A percentile compares a stretch with the other conserved stretches of the same genome.
These are phyloP conservation scores for Nemoura dubitans DNA, from an alignment of 2,888 invertebrate species.

Conservation along the genomic window DNA sequence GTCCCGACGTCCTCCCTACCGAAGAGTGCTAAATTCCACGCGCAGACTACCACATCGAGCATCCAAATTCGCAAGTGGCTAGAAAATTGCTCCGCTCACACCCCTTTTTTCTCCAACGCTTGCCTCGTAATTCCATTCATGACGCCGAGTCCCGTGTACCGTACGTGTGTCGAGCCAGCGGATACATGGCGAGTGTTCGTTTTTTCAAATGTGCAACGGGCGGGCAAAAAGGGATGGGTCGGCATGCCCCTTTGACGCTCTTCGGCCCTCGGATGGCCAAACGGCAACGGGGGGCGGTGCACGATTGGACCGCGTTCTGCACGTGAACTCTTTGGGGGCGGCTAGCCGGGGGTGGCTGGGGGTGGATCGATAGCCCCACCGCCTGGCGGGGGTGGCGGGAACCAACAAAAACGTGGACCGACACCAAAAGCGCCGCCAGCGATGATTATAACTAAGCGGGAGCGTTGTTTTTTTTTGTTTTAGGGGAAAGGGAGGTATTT, in stretches of 20 bases:
- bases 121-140: background rate
- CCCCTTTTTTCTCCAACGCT: background rate
- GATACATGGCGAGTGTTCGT: background rate
- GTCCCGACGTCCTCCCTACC: background rate
- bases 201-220: background rate
- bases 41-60: too few relatives aligned
- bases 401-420: background rate
- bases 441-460: background rate
- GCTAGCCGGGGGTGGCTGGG: background rate
- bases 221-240: background rate
- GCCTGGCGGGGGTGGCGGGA: slow-evolving; percentile 20
- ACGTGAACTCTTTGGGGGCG: slow-evolving; percentile 18
- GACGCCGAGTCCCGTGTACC: background rate
- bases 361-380: slow-evolving; percentile 33
- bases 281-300: background rate
- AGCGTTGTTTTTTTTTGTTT: background rate
- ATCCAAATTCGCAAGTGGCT: background rate
- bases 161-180: background rate
- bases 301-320: background rate
- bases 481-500: background rate
- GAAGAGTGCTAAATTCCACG: background rate
- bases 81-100: background rate
- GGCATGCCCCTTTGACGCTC: background rate
- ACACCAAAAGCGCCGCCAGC: background rate
- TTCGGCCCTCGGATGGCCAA: background rate